Evolutionary conservation across 2,888 invertebrate species (phyloP).

Genomic region (Acanthosepion lycidas): DNA sequence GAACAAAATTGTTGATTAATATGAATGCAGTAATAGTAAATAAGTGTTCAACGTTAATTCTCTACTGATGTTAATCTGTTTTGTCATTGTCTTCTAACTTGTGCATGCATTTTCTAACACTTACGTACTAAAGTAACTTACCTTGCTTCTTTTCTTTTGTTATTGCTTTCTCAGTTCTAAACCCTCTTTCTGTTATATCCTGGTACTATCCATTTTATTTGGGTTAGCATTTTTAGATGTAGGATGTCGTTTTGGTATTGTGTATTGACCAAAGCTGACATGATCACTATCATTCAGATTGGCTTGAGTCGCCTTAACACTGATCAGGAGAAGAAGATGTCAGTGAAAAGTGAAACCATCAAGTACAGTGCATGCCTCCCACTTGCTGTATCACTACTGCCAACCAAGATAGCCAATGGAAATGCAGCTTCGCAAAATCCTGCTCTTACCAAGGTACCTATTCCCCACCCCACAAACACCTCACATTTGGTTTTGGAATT

Average conservation of each 20-base stretch:
- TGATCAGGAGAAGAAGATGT: slow-evolving; percentile 41
- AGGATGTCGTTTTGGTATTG: slow-evolving; percentile 33
- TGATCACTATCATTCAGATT: slow-evolving; percentile 38
- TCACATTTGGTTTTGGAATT: neutral
- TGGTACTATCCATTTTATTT: neutral
- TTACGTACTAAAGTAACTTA: no score
- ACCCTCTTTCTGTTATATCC: neutral
- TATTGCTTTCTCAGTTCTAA: neutral
- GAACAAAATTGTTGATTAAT: no score
- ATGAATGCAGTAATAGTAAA: no score
- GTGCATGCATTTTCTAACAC: neutral
- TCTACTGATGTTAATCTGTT: neutral
- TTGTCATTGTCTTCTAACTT: neutral
- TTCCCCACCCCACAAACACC: neutral
- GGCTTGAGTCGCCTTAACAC: slow-evolving; percentile 45
- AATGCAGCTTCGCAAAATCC: slow-evolving; percentile 13
- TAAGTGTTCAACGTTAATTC: neutral
- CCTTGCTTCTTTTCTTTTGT: neutral
- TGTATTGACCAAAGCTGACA: slow-evolving; percentile 20
- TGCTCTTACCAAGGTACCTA: slow-evolving; percentile 37
- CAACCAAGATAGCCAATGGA: slow-evolving; percentile 38
- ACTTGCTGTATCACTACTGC: slow-evolving; percentile 42
- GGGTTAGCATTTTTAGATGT: neutral
- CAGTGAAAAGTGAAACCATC: slow-evolving; percentile 39
- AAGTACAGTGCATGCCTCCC: slow-evolving; percentile 46